Conservation (phyloP, 2,888 invertebrate genomes). For the Cataglyphis albicans region DNA sequence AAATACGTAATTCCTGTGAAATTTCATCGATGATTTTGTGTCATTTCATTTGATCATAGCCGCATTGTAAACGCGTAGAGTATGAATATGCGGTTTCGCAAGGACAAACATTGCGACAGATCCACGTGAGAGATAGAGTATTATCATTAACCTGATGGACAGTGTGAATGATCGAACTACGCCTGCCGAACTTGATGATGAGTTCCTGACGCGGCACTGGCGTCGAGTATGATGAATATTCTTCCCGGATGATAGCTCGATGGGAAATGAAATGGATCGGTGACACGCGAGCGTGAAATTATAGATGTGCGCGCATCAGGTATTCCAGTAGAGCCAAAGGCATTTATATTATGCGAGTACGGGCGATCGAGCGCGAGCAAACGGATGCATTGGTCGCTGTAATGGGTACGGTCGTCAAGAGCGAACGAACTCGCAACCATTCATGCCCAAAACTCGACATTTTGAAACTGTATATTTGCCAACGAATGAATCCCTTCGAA, state of each 20-base stretch:
- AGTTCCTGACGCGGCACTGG: conserved; percentile 49
- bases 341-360: conserved; percentile 40
- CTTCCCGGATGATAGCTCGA: conserved; percentile 51
- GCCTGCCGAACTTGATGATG: conserved; percentile 39
- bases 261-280: conserved; percentile 55
- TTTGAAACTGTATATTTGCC: conserved; percentile 46
- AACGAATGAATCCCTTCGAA: conserved; percentile 32
- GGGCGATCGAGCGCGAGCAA: conserved; percentile 41
- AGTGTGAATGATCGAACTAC: conserved; percentile 49
- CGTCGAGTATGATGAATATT: conserved; percentile 55
- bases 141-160: conserved; percentile 54
- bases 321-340: conserved; percentile 45
- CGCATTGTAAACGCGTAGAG: conserved; percentile 24
- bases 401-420: conserved; percentile 51
- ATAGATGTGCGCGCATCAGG: conserved; percentile 52
- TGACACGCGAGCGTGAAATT: conserved; percentile 54
- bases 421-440: conserved; percentile 49
- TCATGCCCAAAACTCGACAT: conserved; percentile 50
- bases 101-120: conserved; percentile 37
- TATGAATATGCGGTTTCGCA: conserved; percentile 13
- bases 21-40: conserved; percentile 24
- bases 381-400: conserved; percentile 55
- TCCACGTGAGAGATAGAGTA: conserved; percentile 36
- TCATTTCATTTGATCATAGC: not conserved
- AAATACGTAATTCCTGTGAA: conserved; percentile 6